These are phyloP conservation scores for Triplophysa rosa DNA, from an alignment of 2,113 vertebrate species.

Conservation along the genomic window DNA sequence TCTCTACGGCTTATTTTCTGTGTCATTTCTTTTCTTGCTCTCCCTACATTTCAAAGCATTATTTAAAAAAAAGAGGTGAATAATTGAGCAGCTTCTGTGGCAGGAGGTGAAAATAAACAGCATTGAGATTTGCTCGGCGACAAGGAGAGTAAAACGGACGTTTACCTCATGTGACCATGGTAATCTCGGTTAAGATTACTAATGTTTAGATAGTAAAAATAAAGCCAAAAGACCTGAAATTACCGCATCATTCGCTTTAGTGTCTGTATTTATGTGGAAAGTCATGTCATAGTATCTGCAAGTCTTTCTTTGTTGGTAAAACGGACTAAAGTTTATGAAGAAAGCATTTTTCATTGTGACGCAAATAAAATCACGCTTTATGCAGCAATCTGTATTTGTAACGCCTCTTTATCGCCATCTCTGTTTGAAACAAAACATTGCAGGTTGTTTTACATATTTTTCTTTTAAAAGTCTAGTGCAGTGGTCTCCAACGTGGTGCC, in stretches of 20 bases:
- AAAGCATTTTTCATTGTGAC: too few species aligned
- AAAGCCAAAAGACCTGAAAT: constrained; percentile 31
- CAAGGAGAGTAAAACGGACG: background rate
- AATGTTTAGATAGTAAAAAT: constrained; percentile 30
- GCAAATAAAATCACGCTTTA: too few species aligned
- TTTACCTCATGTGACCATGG: constrained; percentile 37
- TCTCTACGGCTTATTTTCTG: background rate
- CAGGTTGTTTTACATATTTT: too few species aligned
- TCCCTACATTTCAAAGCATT: constrained; percentile 10
- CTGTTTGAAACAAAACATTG: too few species aligned
- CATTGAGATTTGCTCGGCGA: background rate
- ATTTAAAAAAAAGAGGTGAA: constrained; percentile 28
- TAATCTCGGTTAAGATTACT: constrained; percentile 11
- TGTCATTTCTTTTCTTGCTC: background rate
- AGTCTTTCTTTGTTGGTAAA: too few species aligned
- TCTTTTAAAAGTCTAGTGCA: too few species aligned
- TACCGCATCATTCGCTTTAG: background rate
- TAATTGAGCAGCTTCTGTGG: constrained; percentile 37
- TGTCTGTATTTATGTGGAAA: background rate
- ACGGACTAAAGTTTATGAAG: too few species aligned
- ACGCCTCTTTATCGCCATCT: too few species aligned
- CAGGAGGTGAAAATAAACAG: constrained; percentile 7
- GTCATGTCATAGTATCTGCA: background rate
- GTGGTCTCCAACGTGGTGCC: too few species aligned
- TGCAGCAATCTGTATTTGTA: too few species aligned